These are phyloP conservation scores for Leptodactylus fuscus DNA, from an alignment of 2,113 vertebrate species.

Conservation along the genomic window DNA sequence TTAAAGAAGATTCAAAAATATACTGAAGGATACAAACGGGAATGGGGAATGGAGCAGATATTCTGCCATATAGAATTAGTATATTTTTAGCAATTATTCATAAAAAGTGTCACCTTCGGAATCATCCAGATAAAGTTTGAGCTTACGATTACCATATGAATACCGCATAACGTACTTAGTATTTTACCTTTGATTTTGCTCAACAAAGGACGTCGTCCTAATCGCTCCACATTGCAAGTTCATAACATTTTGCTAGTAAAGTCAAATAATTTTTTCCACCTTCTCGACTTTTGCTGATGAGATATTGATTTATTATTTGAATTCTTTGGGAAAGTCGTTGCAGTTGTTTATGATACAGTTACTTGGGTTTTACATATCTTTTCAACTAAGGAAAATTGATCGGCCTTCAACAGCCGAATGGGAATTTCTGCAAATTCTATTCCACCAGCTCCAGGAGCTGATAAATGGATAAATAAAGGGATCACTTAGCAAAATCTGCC, in stretches of 20 bases:
- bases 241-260: conserved; percentile 22
- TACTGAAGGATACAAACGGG: no score
- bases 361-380: conserved; percentile 48
- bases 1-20: no score
- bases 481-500: conserved; percentile 18
- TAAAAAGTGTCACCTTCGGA: neutral
- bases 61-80: no score
- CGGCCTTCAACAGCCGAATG: conserved; percentile 31
- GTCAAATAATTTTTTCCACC: conserved; percentile 21
- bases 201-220: neutral
- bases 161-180: neutral
- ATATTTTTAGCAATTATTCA: no score
- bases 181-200: neutral
- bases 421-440: conserved; percentile 22
- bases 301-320: conserved; percentile 49
- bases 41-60: no score
- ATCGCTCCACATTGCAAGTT: neutral
- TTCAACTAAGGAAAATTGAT: conserved; percentile 44
- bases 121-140: neutral
- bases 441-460: conserved; percentile 27
- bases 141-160: no score
- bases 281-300: conserved; percentile 11
- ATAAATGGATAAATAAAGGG: conserved; percentile 37
- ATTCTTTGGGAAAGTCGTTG: conserved; percentile 39
- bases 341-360: conserved; percentile 50